A percentile compares a stretch with the other conserved stretches of the same genome.
These are phyloP conservation scores for Platyrinchus mystaceus DNA, from an alignment of 2,797 vertebrate species.

Conservation along the genomic window DNA sequence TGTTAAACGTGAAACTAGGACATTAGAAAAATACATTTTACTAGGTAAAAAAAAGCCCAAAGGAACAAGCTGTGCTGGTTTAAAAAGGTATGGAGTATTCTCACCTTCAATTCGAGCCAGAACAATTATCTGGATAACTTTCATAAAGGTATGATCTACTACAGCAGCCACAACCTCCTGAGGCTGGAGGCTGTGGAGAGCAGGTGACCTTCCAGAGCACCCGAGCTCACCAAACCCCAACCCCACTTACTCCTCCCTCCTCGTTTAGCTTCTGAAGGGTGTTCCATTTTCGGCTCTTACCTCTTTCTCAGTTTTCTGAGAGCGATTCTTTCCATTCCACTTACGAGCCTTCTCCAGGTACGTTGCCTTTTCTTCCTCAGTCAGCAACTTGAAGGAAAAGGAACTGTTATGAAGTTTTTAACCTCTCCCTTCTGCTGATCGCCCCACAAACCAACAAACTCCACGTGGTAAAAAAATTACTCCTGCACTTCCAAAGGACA, in stretches of 20 bases:
- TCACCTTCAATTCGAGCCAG: neutral
- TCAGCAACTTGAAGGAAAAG: conserved; percentile 58
- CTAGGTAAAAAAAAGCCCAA: neutral
- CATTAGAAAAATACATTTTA: neutral
- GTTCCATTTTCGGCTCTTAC: conserved; percentile 1
- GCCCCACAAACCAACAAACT: neutral
- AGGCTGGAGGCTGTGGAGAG: fast-evolving
- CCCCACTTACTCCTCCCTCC: too few relatives aligned
- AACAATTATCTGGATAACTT: neutral
- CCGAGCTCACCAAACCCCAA: neutral
- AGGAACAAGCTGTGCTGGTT: neutral
- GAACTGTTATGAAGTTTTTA: neutral
- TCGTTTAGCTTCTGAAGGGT: fast-evolving
- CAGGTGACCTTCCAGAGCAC: fast-evolving
- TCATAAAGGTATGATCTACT: fast-evolving
- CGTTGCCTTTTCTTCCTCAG: conserved; percentile 53
- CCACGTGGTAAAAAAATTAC: fast-evolving
- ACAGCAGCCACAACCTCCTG: neutral
- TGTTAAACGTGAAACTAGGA: neutral
- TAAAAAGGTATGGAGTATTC: neutral
- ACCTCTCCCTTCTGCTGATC: neutral
- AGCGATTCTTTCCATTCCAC: conserved; percentile 45
- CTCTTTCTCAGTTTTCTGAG: conserved; percentile 1
- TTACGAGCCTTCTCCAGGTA: conserved; percentile 72
- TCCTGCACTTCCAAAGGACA: neutral